Base-by-base conservation (phyloP, 2,888 invertebrate genomes). In the Panorpa germanica region DNA sequence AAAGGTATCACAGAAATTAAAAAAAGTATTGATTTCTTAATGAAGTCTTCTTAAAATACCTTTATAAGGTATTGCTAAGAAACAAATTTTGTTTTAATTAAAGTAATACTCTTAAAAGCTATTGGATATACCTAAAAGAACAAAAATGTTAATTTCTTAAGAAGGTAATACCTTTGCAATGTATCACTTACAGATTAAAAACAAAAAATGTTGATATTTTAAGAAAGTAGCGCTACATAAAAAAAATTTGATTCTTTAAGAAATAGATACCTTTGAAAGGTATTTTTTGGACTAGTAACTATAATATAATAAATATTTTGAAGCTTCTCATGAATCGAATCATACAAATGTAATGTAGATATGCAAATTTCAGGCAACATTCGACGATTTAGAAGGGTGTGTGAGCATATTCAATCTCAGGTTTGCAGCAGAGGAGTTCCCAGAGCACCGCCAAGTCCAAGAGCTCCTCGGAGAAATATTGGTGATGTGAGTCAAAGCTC, bases 361-460 rank as follows among this genome's bases (percentile, higher is more conserved):
- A 25, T 36, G 29, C 30, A 36, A 34, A 32, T 44, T 46, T 13
- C 52, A 88, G 91, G 93, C 35, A 93, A 93, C 50, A 86, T 91
- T 42, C 71, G 93, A 32, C 69, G 95, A 36, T 95, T 95, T 59
- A 70, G 91, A 32, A 69, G 93, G 43, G 86, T 95, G 40, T 93
- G 93, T 57, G 95, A 95, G 50, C 88, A 93, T 56, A 85, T 95
- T 39, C 93, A 95, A 51, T 70, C 78, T 18, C 83, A 85, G 39
- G 77, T 82, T 41, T 67, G 68, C 32, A 55, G 58, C 45, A 47
- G 59, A 55, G 54, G 65, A 52, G 49, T 53, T 43, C 49, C 53
- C 36, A 53, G 53, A 15, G 50, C 52, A 28, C 31, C 26, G 25
- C 53, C 46, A 38, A 55, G 55, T 44, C 55, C 55, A 38, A 49